phyloP scores from a whole-genome alignment of 2,888 invertebrate species.

The Ophion obscuratus region DNA sequence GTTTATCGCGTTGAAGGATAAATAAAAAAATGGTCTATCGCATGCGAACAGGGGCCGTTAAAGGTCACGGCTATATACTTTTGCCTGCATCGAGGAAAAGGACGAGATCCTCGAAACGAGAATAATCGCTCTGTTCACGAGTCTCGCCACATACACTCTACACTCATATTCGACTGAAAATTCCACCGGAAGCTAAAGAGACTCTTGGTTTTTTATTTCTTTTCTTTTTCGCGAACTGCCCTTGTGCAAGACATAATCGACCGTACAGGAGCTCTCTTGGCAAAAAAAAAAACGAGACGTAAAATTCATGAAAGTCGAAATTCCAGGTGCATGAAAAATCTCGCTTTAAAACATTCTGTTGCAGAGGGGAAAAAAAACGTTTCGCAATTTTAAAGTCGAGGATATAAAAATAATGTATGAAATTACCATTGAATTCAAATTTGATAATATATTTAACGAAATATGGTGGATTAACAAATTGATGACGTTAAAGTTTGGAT shows the following conservation, averaged over 20 bases:
- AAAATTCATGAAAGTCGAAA: background rate
- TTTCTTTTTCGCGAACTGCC: background rate
- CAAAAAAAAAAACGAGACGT: background rate
- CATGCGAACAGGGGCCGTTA: constrained; percentile 48
- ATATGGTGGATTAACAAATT: no score
- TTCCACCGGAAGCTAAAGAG: constrained; percentile 20
- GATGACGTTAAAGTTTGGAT: no score
- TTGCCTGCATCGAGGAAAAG: constrained; percentile 28
- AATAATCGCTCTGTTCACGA: constrained; percentile 24
- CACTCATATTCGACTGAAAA: background rate
- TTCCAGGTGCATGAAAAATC: no score
- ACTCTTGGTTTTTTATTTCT: background rate
- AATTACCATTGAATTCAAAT: no score
- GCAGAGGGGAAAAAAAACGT: no score
- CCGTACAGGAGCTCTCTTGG: background rate
- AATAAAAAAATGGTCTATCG: constrained; percentile 50
- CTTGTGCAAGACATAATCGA: background rate
- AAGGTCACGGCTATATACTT: constrained; percentile 53
- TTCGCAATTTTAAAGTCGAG: no score
- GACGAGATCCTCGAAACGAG: constrained; percentile 48
- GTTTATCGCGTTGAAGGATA: constrained; percentile 46
- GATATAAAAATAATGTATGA: no score
- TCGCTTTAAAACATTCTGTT: no score
- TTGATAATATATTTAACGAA: no score
- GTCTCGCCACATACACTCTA: background rate